Evolutionary conservation across 1,140 invertebrate genomes (phyloP), one percentile per base, ranked within the genome.

Genomic region (Zaprionus gabonicus): DNA sequence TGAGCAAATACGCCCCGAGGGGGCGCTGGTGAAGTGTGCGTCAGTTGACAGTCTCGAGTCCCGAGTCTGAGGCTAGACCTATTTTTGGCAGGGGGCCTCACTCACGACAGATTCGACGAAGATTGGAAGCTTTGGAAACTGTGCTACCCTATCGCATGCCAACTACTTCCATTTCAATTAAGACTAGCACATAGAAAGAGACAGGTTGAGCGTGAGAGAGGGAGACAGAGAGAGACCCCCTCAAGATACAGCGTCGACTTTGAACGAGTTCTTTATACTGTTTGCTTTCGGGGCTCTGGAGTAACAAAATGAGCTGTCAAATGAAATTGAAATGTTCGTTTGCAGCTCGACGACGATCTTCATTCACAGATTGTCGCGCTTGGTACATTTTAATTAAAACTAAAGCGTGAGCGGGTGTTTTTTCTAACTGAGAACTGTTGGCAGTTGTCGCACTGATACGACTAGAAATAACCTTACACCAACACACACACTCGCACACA

Each of bases 311-410:
- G 41, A 69, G 65, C 65, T 74, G 71, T 74, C 71, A 70, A 75
- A 67, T 72, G 71, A 31, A 73, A 77, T 73, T 77, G 64, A 63
- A 68, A 51, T 68, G 70, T 67, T 72, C 36, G 17, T 36, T 49
- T 44, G 27, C 59, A 41, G 53, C 41, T 59, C 31, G 56, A 63
- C 46, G 17, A 36, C 64, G 62, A 76, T 77, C 62, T 64, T 51
- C 49, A 57, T 27, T 31, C 13, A 46, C 9, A 46, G 62, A 73
- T 58, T 67, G 65, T 67, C 46, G 56, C 41, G 28, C 46, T 20
- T 73, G 75, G 20, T 63, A 73, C 75, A 77, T 73, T 77, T 77
- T 77, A 77, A 77, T 77, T 77, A 73, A 77, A 77, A 69, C 25
- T 57, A 67, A 23, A 58, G 66, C 27, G 17, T 7, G 44, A 36